Percentiles rank a stretch among this genome's conserved stretches.
These are phyloP conservation scores for Agonopterix alstromeriana DNA, from an alignment of 2,888 invertebrate species.

Conservation along the genomic window DNA sequence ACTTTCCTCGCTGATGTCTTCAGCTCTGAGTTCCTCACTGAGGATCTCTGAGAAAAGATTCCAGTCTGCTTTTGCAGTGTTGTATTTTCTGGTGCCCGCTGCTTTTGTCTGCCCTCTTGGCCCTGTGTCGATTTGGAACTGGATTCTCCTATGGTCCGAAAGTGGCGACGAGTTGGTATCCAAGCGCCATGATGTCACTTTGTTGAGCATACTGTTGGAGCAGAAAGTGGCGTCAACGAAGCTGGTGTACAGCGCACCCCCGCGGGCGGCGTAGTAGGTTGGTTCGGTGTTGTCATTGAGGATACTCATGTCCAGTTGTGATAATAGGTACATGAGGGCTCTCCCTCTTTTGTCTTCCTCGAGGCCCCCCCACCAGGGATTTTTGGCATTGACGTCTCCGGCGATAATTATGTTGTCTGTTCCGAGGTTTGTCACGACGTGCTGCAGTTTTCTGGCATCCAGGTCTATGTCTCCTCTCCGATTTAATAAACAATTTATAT, in stretches of 20 bases:
- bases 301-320: neutral
- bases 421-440: too few relatives aligned
- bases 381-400: conserved; percentile 3
- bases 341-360: neutral
- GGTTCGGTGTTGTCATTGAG: neutral
- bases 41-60: neutral
- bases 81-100: neutral
- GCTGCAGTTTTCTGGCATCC: too few relatives aligned
- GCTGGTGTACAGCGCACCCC: neutral
- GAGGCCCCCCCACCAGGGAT: conserved; percentile 3
- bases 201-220: neutral
- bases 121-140: neutral
- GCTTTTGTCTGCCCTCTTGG: neutral
- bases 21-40: neutral
- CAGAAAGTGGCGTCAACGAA: neutral
- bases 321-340: neutral
- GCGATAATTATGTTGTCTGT: neutral
- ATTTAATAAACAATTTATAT: too few relatives aligned
- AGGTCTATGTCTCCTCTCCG: too few relatives aligned
- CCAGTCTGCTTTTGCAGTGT: neutral
- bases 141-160: neutral
- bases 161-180: neutral
- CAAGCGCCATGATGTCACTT: neutral
- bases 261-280: neutral
- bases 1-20: too few relatives aligned